Evolutionary conservation across 1,140 invertebrate species (phyloP), one percentile per base, ranked within the genome.

Genomic region (Andricus grossulariae): DNA sequence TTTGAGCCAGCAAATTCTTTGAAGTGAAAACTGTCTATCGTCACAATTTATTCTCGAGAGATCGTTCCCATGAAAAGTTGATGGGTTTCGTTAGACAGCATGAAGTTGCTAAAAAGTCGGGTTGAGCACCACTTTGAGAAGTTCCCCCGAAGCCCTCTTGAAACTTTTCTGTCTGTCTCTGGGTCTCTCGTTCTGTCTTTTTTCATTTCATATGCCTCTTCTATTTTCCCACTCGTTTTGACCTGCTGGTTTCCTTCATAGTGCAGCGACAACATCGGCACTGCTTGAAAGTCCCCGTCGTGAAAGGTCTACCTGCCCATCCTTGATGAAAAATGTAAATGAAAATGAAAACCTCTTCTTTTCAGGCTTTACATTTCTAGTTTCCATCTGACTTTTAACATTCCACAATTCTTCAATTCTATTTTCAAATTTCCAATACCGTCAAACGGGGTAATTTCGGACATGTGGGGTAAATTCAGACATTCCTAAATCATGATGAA

Each of bases 151-250:
- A 66, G 32, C 57, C 57, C 57, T 32, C 57, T 39, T 66, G 7
- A 66, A 21, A 25, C 6, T 66, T 32, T 39, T 66, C 25, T 66
- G 2, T 16, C 21, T 32, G 8, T 25, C 12, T 66, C 16, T 39
- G 2, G 39, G 4, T 66, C 7, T 66, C 55, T 8, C 55, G 32
- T 55, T 25, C 57, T 66, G 39, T 45, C 39, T 45, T 45, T 45
- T 45, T 45, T 7, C 39, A 45, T 32, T 66, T 66, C 57, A 66
- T 25, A 39, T 66, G 19, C 21, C 25, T 66, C 25, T 66, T 66
- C 57, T 66, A 39, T 66, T 66, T 66, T 66, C 16, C 57, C 57
- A 66, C 57, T 66, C 57, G 57, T 66, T 66, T 66, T 66, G 57
- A 66, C 57, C 57, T 66, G 57, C 57, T 66, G 57, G 57, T 66